These are phyloP conservation scores for Stegodyphus mimosarum DNA, from an alignment of 1,140 invertebrate genomes.

Conservation along the genomic window DNA sequence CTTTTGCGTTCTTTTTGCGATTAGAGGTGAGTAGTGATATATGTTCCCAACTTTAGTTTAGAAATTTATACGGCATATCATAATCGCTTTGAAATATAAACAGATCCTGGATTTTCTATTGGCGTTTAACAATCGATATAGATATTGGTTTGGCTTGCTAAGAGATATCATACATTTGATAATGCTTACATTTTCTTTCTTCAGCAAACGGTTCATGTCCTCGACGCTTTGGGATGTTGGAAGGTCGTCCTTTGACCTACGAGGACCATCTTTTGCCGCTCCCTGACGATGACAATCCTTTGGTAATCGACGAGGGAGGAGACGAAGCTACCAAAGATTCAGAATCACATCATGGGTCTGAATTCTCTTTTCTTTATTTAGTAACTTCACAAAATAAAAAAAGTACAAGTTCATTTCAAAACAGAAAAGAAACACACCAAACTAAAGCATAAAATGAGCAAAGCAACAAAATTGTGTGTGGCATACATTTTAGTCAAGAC, in stretches of 20 bases:
- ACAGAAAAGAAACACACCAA: no score
- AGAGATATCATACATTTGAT: no score
- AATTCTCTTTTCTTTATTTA: no score
- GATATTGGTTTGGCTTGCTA: background rate
- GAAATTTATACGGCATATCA: no score
- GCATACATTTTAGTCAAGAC: no score
- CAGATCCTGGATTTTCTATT: background rate
- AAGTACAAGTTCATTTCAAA: no score
- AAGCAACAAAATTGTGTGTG: no score
- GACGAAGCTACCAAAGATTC: slow-evolving; percentile 49
- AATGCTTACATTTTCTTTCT: background rate
- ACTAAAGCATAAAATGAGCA: no score
- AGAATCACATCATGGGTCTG: slow-evolving; percentile 33
- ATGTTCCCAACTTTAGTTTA: no score
- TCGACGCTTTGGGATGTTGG: slow-evolving; percentile 45
- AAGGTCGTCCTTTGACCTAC: slow-evolving; percentile 28
- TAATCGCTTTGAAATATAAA: background rate
- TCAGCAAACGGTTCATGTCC: background rate
- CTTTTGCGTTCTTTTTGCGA: no score
- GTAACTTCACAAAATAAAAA: no score
- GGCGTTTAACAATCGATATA: background rate
- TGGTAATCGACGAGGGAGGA: slow-evolving; percentile 62
- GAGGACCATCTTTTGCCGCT: slow-evolving; percentile 59
- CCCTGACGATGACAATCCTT: slow-evolving; percentile 62
- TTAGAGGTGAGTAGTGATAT: no score